These are phyloP conservation scores for Cacoxenus indagator DNA, from an alignment of 2,888 invertebrate genomes.

Conservation along the genomic window DNA sequence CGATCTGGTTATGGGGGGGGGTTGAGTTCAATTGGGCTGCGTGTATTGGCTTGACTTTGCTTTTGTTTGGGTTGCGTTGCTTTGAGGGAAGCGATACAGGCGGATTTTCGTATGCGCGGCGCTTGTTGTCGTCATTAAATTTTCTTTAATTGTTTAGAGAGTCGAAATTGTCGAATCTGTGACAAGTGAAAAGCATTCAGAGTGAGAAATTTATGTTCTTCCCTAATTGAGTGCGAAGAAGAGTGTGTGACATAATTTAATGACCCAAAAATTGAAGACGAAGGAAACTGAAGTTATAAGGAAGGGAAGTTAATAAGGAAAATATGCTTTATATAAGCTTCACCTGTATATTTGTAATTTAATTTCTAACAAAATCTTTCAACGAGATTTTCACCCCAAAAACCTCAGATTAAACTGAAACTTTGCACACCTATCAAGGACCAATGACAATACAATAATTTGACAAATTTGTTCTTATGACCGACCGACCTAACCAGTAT, in stretches of 20 bases:
- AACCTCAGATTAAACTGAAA: too few relatives aligned
- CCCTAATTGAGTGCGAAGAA: not conserved
- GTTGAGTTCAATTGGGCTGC: not conserved
- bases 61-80: not conserved
- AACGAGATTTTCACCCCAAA: too few relatives aligned
- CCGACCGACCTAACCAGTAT: too few relatives aligned
- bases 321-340: too few relatives aligned
- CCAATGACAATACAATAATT: too few relatives aligned
- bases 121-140: slow-evolving; percentile 48
- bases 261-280: not conserved
- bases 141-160: slow-evolving; percentile 48
- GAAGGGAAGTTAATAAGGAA: too few relatives aligned
- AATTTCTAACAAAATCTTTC: too few relatives aligned
- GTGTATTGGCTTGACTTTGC: not conserved
- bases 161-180: slow-evolving; percentile 43
- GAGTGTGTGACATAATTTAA: not conserved
- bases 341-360: too few relatives aligned
- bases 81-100: not conserved
- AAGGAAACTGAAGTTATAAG: too few relatives aligned
- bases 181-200: slow-evolving; percentile 19
- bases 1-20: not conserved
- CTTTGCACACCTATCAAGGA: too few relatives aligned
- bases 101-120: slow-evolving; percentile 10
- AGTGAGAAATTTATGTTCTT: slow-evolving; percentile 12
- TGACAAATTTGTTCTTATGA: too few relatives aligned